Conservation (phyloP, 2,113 vertebrate species). For the Pyrgilauda ruficollis region DNA sequence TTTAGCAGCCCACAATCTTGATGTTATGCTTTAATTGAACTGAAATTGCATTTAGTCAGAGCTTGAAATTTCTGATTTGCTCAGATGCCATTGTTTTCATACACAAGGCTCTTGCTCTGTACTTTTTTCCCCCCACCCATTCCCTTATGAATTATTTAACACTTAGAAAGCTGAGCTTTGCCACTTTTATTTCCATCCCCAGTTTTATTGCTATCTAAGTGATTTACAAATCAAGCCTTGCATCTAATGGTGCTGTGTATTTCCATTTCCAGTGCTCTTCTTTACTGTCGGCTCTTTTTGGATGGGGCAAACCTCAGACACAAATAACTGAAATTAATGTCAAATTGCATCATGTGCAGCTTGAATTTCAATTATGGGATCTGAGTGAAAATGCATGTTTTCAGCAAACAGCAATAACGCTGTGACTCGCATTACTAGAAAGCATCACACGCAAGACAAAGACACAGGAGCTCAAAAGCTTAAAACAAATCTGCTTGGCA, state of each 20-base stretch:
- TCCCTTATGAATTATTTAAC: conserved; percentile 62
- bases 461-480: not conserved
- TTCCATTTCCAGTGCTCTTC: conserved; percentile 52
- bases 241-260: conserved; percentile 39
- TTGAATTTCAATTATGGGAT: conserved; percentile 66
- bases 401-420: conserved; percentile 13
- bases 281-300: conserved; percentile 48
- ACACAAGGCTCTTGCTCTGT: not conserved
- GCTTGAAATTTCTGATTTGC: conserved; percentile 25
- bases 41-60: conserved; percentile 32
- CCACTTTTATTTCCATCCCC: conserved; percentile 55
- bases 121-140: not conserved
- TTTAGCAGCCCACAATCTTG: not conserved
- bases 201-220: conserved; percentile 57
- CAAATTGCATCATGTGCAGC: conserved; percentile 60
- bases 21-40: conserved; percentile 41
- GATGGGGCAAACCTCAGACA: conserved; percentile 38
- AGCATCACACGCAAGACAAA: conserved; percentile 6
- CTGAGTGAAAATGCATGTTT: conserved; percentile 32
- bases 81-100: conserved; percentile 7
- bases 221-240: conserved; percentile 66
- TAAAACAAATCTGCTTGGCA: conserved; percentile 13
- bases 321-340: conserved; percentile 64
- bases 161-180: conserved; percentile 64
- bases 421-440: not conserved